Base-by-base conservation (phyloP, 2,888 invertebrate genomes). In the Drosophila mimica region DNA sequence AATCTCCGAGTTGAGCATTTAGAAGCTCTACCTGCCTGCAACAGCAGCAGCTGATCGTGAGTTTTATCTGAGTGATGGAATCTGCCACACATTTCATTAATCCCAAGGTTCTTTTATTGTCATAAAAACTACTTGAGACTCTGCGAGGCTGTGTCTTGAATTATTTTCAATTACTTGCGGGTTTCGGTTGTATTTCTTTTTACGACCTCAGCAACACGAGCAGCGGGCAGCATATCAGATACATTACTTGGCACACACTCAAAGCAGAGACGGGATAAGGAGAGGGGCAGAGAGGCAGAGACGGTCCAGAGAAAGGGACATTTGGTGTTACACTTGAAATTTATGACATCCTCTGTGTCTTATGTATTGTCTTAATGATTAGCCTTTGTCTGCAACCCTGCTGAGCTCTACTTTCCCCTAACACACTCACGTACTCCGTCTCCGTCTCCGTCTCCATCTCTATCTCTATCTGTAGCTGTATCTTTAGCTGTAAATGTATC, bases 281-380 rank as follows among this genome's bases (percentile, higher is more conserved):
- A 17, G 36, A 25, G 54, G 15, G 28, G n/a, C 34, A 25, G 28
- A 30, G 48, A 33, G 3, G 4, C 13, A 31, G 25, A 34, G 62
- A 60, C n/a, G 46, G 25, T 4, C 46, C 20, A 46, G 15, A 4
- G 28, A 74, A 68, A 64, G 46, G 67, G 64, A 79, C 74, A 76
- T 88, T 87, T 80, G 86, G 84, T 90, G 88, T 88, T 88, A 88
- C 82, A 84, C 91, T 89, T 79, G 86, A 89, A 82, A 91, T 87
- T 91, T 91, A 90, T 78, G 87, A 89, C 91, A 90, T 90, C 89
- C 86, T 90, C 89, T 79, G 77, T 71, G 53, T 67, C 64, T 62
- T 51, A 54, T 56, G 74, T 68, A 82, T 82, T 90, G 90, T 85
- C 89, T 80, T 75, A 86, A 74, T 86, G 86, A 88, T 85, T 85